Conservation (phyloP, 1,140 invertebrate species). For the Melitaea cinxia region DNA sequence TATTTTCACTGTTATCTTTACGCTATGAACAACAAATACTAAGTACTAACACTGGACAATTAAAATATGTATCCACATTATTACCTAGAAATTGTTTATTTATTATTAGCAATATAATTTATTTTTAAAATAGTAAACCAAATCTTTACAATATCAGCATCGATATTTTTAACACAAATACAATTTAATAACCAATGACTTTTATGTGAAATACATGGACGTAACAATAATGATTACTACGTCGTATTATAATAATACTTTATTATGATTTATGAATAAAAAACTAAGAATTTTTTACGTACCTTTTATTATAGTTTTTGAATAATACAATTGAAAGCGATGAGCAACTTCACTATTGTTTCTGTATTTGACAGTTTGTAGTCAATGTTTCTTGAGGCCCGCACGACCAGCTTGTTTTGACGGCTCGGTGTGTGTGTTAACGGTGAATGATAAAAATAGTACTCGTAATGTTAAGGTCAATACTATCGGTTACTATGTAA, state of each 20-base stretch:
- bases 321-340: not conserved
- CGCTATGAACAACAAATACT: not conserved
- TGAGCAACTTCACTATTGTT: not conserved
- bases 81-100: too few relatives aligned
- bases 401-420: constrained; percentile 34
- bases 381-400: constrained; percentile 14
- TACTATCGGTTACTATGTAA: constrained; percentile 15
- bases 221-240: too few relatives aligned
- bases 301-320: constrained; percentile 1
- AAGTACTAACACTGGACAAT: not conserved
- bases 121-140: too few relatives aligned
- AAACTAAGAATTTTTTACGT: not conserved
- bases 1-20: too few relatives aligned
- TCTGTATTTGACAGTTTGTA: not conserved
- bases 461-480: constrained; percentile 18
- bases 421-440: constrained; percentile 13
- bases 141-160: too few relatives aligned
- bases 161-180: too few relatives aligned
- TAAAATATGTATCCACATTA: too few relatives aligned
- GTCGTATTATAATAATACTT: not conserved
- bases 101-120: too few relatives aligned
- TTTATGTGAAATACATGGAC: too few relatives aligned
- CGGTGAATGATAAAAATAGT: constrained; percentile 38
- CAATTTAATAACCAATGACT: too few relatives aligned
- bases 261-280: not conserved